Base-by-base conservation (phyloP, 92 coral and sea anemone genomes). In the Epizoanthus ramosus region DNA sequence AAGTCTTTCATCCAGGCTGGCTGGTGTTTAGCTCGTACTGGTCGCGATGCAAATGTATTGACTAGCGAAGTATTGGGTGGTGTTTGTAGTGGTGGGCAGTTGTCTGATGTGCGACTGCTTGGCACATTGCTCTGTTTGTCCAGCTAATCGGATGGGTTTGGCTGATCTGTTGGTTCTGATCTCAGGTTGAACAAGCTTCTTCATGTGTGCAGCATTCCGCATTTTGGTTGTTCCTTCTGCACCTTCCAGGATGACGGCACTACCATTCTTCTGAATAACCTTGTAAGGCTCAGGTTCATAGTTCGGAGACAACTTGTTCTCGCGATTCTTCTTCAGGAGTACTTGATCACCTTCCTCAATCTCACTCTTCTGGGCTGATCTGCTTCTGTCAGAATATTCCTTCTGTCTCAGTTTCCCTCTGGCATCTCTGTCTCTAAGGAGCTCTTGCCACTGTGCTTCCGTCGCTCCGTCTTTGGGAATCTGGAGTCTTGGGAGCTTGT, bases 181-280 rank as follows among this genome's bases (percentile, higher is more conserved):
- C 25, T 61, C 56, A 1, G 43, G 43, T 37, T 37, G 43, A 37
- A 37, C 43, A 61, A 61, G 4, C 67, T 68, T 68, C 33, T 83
- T 83, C 52, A 83, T 31, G 66, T 83, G 87, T 61, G 71, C 87
- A 14, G 43, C 70, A 54, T 83, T 83, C 12, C 81, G 69, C 87
- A 72, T 83, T 58, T 83, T 83, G 43, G 35, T 33, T 17, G 21
- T 17, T 8, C 81, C 83, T 83, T 83, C 81, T 9, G 39, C n/a
- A 25, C 60, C 47, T 47, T 73, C 80, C 14, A 83, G 16, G 28
- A 64, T 15, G 53, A 66, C 25, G n/a, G 80, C 64, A 64, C 67
- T 80, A 13, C 85, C 85, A 37, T 37, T 37, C 6, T 37, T 37
- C 43, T 37, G 43, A 37, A 37, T 37, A 37, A 37, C 43, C 43